Base-by-base conservation (phyloP, 2,888 invertebrate species). In the Agriotes lineatus region DNA sequence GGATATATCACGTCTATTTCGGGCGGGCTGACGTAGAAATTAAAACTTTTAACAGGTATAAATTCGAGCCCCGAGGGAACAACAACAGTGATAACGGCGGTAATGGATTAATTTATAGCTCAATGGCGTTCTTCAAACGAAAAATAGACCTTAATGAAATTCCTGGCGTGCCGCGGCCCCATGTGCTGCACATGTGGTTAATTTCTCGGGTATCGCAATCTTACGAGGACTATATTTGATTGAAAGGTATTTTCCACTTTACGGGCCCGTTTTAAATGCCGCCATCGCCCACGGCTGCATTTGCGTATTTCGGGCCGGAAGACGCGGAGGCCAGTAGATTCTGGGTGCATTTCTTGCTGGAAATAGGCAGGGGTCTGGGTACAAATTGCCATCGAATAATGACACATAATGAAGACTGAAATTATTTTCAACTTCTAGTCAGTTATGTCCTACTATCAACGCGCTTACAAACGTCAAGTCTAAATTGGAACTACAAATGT, bases 91-190 rank as follows among this genome's bases (percentile, higher is more conserved):
- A 69, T 62, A 68, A 72, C 62, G 50, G 59, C 75, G 71, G 66
- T 74, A 74, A 75, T 76, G 66, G 72, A 73, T 74, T 71, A 76
- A 78, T 78, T 76, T 75, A 77, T 73, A 63, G 72, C 72, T 66
- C 72, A 72, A 57, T 62, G 73, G 69, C 12, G 14, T 57, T 52
- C 67, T 58, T 50, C 45, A 61, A 42, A 59, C 73, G 75, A 75
- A 77, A 78, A 77, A 76, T 76, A 76, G 75, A 75, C 74, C 75
- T 71, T 76, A 77, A 77, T 77, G 77, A 76, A 79, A 77, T 79
- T 76, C 78, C 75, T 63, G 19, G 64, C 76, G 75, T 79, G 74
- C 75, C 69, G 44, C 30, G 61, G 74, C 74, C 76, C 77, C 78
- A 76, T 74, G 72, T 69, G 71, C 68, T 69, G 69, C 73, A 76